Conservation (phyloP, 2,888 invertebrate genomes). For the Platycnemis pennipes region DNA sequence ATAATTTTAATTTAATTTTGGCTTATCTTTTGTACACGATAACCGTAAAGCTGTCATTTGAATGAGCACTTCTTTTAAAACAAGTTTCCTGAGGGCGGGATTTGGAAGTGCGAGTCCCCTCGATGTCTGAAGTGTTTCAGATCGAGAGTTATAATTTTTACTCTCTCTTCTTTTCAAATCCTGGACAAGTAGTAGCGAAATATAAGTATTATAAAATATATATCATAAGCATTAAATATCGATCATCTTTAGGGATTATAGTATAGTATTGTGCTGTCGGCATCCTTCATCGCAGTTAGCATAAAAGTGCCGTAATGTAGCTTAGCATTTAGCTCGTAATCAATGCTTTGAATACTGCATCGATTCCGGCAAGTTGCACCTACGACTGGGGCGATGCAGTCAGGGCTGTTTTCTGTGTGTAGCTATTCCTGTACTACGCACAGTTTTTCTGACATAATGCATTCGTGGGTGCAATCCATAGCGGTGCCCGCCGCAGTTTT, state of each 20-base stretch:
- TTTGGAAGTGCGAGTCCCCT: background rate
- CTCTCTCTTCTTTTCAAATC: background rate
- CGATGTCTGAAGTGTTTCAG: background rate
- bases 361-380: too few species aligned
- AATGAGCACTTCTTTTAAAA: slow-evolving; percentile 17
- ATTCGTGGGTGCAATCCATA: too few species aligned
- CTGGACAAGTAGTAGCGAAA: background rate
- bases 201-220: background rate
- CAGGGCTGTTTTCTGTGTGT: too few species aligned
- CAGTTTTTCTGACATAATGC: too few species aligned
- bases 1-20: background rate
- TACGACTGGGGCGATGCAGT: too few species aligned
- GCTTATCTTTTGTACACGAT: background rate
- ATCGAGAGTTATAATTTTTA: background rate
- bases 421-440: too few species aligned
- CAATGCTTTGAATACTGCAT: too few species aligned
- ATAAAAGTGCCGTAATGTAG: too few species aligned
- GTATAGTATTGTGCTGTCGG: background rate
- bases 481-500: too few species aligned
- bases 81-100: background rate
- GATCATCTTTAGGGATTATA: background rate
- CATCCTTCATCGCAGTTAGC: too few species aligned
- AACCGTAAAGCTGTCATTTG: slow-evolving; percentile 1
- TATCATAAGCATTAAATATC: background rate
- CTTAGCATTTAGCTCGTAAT: too few species aligned